Conservation (phyloP, 1,140 invertebrate species). For the Tetramorium parvispinum region DNA sequence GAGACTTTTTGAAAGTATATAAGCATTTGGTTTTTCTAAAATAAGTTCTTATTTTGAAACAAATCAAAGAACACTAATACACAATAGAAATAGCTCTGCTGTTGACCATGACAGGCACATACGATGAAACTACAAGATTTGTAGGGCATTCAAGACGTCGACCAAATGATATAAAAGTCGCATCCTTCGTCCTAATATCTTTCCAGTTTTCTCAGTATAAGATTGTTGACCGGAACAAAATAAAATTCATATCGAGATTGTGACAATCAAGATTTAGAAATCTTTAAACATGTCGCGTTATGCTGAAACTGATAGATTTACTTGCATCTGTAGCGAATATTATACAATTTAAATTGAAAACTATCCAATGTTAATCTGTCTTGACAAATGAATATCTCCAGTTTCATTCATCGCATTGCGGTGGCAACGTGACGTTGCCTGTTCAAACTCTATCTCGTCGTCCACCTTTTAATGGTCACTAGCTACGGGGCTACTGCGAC, state of each 20-base stretch:
- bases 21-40: neutral
- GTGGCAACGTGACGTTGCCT: neutral
- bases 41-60: neutral
- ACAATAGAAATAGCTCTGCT: neutral
- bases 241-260: slow-evolving; percentile 40
- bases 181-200: slow-evolving; percentile 64
- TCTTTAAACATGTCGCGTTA: neutral
- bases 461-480: slow-evolving; percentile 49
- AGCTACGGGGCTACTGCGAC: slow-evolving; percentile 7
- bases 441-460: slow-evolving; percentile 23
- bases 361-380: neutral
- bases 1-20: neutral
- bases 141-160: slow-evolving; percentile 45
- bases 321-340: neutral
- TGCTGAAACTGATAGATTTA: neutral
- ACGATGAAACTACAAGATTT: slow-evolving; percentile 63
- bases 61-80: neutral
- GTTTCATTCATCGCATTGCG: neutral
- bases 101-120: slow-evolving; percentile 15
- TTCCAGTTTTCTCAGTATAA: slow-evolving; percentile 64
- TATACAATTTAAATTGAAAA: neutral
- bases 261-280: neutral
- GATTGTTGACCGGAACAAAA: slow-evolving; percentile 36
- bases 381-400: neutral
- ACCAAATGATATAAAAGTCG: slow-evolving; percentile 38